Conservation (phyloP, 35 echinoderm and acorn worm species). For the Nesometra sesokonis region DNA sequence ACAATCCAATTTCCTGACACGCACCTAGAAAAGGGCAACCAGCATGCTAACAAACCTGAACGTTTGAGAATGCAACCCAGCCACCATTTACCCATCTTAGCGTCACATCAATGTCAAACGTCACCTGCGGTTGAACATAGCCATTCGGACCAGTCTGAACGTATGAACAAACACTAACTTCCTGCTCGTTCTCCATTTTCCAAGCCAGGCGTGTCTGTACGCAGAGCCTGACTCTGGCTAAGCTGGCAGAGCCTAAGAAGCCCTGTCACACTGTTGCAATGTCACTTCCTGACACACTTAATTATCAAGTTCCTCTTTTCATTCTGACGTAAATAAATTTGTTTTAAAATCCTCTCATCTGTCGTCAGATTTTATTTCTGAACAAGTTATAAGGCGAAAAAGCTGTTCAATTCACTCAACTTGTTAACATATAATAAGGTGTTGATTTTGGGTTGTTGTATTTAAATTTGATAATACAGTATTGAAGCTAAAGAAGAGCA, state of each 20-base stretch:
- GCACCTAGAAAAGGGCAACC: too few relatives aligned
- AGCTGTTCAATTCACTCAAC: neutral
- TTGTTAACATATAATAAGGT: neutral
- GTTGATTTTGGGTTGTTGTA: too few relatives aligned
- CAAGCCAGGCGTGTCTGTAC: neutral
- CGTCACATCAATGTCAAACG: neutral
- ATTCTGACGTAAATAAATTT: neutral
- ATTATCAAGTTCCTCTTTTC: neutral
- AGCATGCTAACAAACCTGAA: neutral
- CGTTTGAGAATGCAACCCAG: neutral
- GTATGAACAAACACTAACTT: neutral
- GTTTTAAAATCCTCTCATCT: neutral
- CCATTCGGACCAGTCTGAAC: neutral
- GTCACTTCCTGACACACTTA: neutral
- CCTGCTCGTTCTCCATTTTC: neutral
- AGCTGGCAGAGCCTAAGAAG: neutral
- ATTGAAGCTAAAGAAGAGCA: too few relatives aligned
- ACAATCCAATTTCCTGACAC: too few relatives aligned
- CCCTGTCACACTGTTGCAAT: neutral
- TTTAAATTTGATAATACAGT: too few relatives aligned
- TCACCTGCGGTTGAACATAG: neutral
- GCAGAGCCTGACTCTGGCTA: neutral
- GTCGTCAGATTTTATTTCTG: neutral
- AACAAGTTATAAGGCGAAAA: neutral
- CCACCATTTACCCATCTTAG: neutral